Evolutionary conservation across 2,888 invertebrate genomes (phyloP), one percentile per base, ranked within the genome.

Genomic region (Hofmannophila pseudospretella): DNA sequence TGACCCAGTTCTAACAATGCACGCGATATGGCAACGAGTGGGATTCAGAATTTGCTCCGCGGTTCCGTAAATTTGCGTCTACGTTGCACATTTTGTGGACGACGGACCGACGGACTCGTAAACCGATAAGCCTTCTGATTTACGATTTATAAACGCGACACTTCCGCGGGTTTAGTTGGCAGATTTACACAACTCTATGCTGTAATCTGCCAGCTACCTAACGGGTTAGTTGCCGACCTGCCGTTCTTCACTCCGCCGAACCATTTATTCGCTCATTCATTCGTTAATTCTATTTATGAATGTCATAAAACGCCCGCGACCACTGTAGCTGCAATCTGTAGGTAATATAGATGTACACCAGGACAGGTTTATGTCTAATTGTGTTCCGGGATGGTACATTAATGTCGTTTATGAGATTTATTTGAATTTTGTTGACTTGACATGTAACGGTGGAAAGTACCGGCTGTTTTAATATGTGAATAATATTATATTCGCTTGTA

Each of bases 41-140:
- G 16, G 29, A 25, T 16, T 19, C 37, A 32, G 26, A 19, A 31
- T 34, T 30, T 26, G 27, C 27, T 14, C 19, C 31, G 8, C 5
- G 16, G 32, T 26, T 36, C 13, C 13, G 35, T 38, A 32, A 34
- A 30, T 39, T 35, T 26, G 32, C 22, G 58, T 60, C 61, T 55
- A 62, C 58, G 65, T 61, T 67, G 76, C 69, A 72, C 69, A 73
- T 75, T 73, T 69, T 55, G 67, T 58, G 67, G 64, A 54, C 61
- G 58, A 56, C 50, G 51, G 47, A 51, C 53, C 58, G 57, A 51
- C 58, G 52, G 68, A 62, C 66, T 67, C 62, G 62, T 65, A 59
- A 63, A 64, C 66, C 72, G 81, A 80, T 81, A 81, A 81, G 76
- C 75, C 59, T 44, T 49, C 67, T 80, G 79, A 81, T 81, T 81